These are phyloP conservation scores for Drosophila athabasca DNA, from an alignment of 1,140 invertebrate species.

Conservation along the genomic window DNA sequence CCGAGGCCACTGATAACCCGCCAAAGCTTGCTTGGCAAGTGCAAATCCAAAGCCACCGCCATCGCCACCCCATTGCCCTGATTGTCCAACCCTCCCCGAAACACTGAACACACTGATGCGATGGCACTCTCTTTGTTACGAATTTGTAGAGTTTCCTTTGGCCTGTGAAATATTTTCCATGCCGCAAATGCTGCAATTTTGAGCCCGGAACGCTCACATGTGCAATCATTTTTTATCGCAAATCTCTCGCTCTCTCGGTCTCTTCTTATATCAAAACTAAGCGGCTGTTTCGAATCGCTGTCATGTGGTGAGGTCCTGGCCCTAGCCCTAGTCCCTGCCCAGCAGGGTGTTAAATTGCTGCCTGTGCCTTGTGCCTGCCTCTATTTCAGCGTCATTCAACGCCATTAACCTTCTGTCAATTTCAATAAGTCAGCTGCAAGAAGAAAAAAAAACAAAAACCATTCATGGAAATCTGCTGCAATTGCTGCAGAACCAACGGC, in stretches of 20 bases:
- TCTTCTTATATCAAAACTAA: constrained; percentile 28
- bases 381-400: constrained; percentile 52
- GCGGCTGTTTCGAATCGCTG: constrained; percentile 57
- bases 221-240: constrained; percentile 82
- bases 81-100: constrained; percentile 11
- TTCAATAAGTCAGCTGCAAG: constrained; percentile 69
- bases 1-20: constrained; percentile 74
- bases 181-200: constrained; percentile 80
- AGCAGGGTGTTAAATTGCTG: constrained; percentile 78
- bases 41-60: constrained; percentile 60
- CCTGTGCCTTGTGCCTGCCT: constrained; percentile 22
- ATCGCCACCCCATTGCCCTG: constrained; percentile 17
- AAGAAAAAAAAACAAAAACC: constrained; percentile 24
- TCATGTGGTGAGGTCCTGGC: constrained; percentile 48
- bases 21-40: constrained; percentile 69
- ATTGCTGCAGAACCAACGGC: constrained; percentile 43
- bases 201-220: constrained; percentile 67
- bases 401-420: constrained; percentile 81
- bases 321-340: constrained; percentile 34
- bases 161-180: constrained; percentile 63
- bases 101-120: background rate
- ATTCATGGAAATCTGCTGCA: constrained; percentile 66
- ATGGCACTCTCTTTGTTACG: constrained; percentile 43
- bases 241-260: constrained; percentile 44
- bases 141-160: constrained; percentile 53